Percentiles rank a stretch among this genome's conserved stretches.
These are phyloP conservation scores for Ariolimax columbianus DNA, from an alignment of 2,888 invertebrate genomes.

Conservation along the genomic window DNA sequence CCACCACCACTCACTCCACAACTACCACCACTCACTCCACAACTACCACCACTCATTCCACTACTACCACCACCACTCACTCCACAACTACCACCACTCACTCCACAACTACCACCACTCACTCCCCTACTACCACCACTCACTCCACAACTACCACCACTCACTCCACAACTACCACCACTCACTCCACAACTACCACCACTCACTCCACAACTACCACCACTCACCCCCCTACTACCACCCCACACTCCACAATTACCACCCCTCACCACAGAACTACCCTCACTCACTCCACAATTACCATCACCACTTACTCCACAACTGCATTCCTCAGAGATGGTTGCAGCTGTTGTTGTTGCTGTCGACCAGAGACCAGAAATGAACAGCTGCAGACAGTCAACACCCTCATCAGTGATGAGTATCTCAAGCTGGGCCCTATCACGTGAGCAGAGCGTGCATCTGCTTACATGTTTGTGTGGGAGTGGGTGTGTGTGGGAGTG, in stretches of 20 bases:
- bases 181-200: neutral
- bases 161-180: neutral
- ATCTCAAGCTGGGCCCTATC: neutral
- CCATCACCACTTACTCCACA: neutral
- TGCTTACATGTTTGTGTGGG: neutral
- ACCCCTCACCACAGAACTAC: neutral
- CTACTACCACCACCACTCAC: neutral
- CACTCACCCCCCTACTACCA: slow-evolving; percentile 19
- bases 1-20: neutral
- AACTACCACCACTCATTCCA: neutral
- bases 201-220: neutral
- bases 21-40: neutral
- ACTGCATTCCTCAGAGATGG: neutral
- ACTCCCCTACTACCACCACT: slow-evolving; percentile 7
- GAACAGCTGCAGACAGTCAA: neutral
- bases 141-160: neutral
- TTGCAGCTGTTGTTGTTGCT: neutral
- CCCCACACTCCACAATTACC: neutral
- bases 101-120: neutral
- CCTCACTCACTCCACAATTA: neutral
- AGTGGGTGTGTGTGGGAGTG: no score
- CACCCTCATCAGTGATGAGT: neutral
- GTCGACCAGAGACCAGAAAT: neutral
- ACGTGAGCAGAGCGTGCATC: neutral
- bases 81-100: neutral